Base-by-base conservation (phyloP, 2,797 vertebrate genomes). In the Sebastes taczanowskii region DNA sequence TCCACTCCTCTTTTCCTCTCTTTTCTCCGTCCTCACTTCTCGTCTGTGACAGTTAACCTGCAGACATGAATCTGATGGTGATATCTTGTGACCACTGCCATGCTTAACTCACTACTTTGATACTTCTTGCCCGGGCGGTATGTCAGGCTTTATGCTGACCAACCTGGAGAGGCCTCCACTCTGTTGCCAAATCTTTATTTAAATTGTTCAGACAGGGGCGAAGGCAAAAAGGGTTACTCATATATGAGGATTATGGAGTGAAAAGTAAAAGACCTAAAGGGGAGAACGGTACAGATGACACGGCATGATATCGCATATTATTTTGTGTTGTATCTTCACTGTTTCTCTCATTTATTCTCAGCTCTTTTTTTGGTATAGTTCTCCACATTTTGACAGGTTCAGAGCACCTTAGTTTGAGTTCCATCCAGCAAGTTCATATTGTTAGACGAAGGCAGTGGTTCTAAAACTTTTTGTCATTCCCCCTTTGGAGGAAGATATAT, bases 31-130 rank as follows among this genome's bases (percentile, higher is more conserved):
- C 88, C 71, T 80, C 87, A 62, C 88, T 91, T 77, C 88, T 92
- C 81, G 6, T 89, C 78, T 83, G 80, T 95, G 91, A 94, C 93
- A 94, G 94, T 88, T 94, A 91, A 94, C 93, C 94, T 91, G 92
- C n/a, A 94, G 93, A 93, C 90, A 94, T 93, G 92, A 91, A 88
- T 89, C 86, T 95, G 94, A 95, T 79, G 92, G 67, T 95, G 91
- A 95, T 95, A 93, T 91, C 91, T 93, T 95, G 91, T 94, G 94
- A 95, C 93, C 91, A 85, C 86, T 89, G 92, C 92, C 83, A 79
- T 91, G 89, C 88, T 91, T 90, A 90, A 92, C 91, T 92, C 91
- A 82, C 90, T 89, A 82, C 88, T 93, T 89, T 88, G 89, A 91
- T 93, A 90, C 89, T 91, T 93, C 78, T 77, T 84, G 85, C 77